Evolutionary conservation across 37 sponge, comb jelly and placozoan genomes (phyloP), one percentile per base, ranked within the genome.

Genomic region (Hexactinellida sp.): DNA sequence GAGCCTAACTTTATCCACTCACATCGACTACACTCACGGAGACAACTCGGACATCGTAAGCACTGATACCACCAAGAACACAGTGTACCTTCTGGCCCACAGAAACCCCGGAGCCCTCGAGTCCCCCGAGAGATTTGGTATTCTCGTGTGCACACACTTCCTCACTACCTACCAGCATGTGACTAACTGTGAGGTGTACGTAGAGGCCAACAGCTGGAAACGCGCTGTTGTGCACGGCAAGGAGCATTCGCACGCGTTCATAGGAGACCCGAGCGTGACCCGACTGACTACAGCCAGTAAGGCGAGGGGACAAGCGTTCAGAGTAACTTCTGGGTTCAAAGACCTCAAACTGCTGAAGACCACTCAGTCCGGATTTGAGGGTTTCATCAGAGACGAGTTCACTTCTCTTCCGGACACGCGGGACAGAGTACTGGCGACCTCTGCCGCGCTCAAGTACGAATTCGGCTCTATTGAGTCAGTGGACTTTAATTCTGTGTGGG

Each of bases 341-440:
- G 84, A 88, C 37, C 38, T 90, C 82, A 90, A 90, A 55, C 37
- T 90, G 10, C 85, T 90, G 36, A 90, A 90, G 85, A 55, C 91
- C 7, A 90, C 91, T 36, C 88, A 90, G 82, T 90, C 91, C 1
- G 91, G 91, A 0, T 90, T 90, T 88, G 88, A 88, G 84, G 87
- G 90, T 0, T 90, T 90, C 82, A 36, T 85, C 28, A 38, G 86
- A 19, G 90, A 90, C 55, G 23, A 34, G 23, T 87, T 87, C 71
- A 90, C 90, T 34, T 54, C 88, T 13, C 86, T 90, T n/a, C 88
- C 91, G 9, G 88, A 88, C 23, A 83, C 52, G 9, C 82, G 10
- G 24, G 88, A 90, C 54, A 32, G 91, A 28, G n/a, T 88, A 0
- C 88, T 90, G 76, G 88, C 88, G 37, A 90, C 86, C 25, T 55